Evolutionary conservation across 2,113 vertebrate species (phyloP).

Genomic region (Urocynchramus pylzowi): DNA sequence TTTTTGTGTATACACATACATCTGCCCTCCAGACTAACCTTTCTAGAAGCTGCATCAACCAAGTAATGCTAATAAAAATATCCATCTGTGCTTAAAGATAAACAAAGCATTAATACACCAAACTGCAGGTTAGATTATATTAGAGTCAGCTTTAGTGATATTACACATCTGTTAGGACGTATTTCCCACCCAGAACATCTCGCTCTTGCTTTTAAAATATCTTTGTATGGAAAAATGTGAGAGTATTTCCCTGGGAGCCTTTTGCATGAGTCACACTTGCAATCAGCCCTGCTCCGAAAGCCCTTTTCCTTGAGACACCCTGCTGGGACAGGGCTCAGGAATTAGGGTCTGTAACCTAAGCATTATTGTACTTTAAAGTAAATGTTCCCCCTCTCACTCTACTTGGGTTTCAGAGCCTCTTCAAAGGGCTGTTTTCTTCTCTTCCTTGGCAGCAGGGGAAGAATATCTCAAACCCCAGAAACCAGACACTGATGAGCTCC

Average conservation of each 20-base stretch:
- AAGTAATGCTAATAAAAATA: slow-evolving; percentile 82
- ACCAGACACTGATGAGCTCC: neutral
- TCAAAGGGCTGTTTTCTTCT: slow-evolving; percentile 29
- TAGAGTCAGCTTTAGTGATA: slow-evolving; percentile 72
- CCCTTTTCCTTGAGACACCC: neutral
- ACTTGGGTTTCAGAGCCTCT: slow-evolving; percentile 47
- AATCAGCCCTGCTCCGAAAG: neutral
- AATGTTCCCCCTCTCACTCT: neutral
- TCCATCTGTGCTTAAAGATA: slow-evolving; percentile 81
- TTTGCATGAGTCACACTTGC: neutral
- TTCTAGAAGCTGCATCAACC: slow-evolving; percentile 74
- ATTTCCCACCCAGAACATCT: slow-evolving; percentile 34
- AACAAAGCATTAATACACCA: slow-evolving; percentile 81
- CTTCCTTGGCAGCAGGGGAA: neutral
- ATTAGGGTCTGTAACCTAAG: slow-evolving; percentile 47
- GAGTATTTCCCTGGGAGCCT: neutral
- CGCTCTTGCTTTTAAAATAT: slow-evolving; percentile 4
- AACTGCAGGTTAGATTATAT: slow-evolving; percentile 71
- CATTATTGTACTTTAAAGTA: slow-evolving; percentile 27
- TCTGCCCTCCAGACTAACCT: slow-evolving; percentile 74
- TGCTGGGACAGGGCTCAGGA: neutral
- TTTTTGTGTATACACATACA: slow-evolving; percentile 67
- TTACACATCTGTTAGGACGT: slow-evolving; percentile 71
- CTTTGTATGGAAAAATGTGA: slow-evolving; percentile 5
- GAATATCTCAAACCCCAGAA: slow-evolving; percentile 12